Evolutionary conservation across 2,113 vertebrate species (phyloP).

Genomic region (Globicephala melas): DNA sequence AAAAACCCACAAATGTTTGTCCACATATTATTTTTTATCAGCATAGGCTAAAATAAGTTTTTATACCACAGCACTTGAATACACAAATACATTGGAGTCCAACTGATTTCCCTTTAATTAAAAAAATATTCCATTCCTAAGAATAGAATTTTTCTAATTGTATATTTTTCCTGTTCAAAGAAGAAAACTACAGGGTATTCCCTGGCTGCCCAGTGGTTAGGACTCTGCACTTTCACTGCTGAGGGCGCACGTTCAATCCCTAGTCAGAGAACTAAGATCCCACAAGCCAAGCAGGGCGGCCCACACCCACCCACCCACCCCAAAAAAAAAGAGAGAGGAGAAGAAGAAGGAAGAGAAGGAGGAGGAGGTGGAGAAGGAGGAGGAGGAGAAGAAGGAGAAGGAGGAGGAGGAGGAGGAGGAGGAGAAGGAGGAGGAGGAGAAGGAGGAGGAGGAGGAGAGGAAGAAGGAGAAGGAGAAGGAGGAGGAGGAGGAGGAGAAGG

Average conservation of each 20-base stretch:
- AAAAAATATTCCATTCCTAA: neutral
- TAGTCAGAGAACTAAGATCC: too few species aligned
- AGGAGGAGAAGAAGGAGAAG: neutral
- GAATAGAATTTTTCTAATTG: neutral
- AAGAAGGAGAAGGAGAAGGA: neutral
- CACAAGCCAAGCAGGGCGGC: too few species aligned
- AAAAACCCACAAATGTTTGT: neutral
- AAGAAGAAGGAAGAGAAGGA: accelerated
- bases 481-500: accelerated
- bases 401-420: too few species aligned
- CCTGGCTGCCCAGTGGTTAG: too few species aligned
- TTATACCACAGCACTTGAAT: neutral
- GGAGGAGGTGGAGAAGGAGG: accelerated
- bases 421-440: accelerated
- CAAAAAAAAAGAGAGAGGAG: too few species aligned
- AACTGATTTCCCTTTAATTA: neutral
- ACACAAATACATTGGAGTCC: neutral
- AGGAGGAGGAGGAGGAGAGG: too few species aligned
- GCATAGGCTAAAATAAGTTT: neutral
- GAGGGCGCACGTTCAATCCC: too few species aligned
- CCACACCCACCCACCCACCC: too few species aligned
- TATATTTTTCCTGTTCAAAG: neutral
- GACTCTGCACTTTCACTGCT: too few species aligned
- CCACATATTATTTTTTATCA: neutral
- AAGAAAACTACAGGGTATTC: neutral